Conservation (phyloP, 2,888 invertebrate species). For the Acleris cristana region DNA sequence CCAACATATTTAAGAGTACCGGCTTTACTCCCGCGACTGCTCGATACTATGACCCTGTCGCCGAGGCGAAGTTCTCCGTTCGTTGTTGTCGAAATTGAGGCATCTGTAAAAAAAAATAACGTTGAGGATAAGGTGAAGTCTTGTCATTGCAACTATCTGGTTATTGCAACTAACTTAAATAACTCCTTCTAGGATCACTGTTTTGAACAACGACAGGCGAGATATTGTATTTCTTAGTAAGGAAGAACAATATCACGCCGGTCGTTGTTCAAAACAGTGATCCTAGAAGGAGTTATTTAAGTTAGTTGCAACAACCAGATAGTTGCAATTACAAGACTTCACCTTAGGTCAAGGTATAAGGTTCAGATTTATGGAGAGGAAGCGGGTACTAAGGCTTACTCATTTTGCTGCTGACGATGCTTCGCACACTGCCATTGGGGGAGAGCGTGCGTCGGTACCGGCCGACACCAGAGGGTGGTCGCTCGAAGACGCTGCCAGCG, state of each 20-base stretch:
- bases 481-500: constrained; percentile 76
- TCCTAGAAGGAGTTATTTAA: no score
- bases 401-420: constrained; percentile 82
- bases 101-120: constrained; percentile 56
- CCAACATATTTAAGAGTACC: constrained; percentile 95
- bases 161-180: no score
- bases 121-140: no score
- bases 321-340: no score
- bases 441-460: constrained; percentile 72
- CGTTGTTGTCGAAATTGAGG: constrained; percentile 75
- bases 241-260: no score
- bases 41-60: constrained; percentile 95
- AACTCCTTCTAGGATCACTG: no score
- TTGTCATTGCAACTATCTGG: no score
- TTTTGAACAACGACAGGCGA: no score
- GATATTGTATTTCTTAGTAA: no score
- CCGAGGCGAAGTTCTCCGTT: constrained; percentile 90
- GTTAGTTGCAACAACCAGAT: no score
- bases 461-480: constrained; percentile 75
- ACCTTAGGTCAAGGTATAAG: not conserved
- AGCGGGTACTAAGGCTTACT: constrained; percentile 60
- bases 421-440: constrained; percentile 79
- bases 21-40: constrained; percentile 93
- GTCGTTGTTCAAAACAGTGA: no score
- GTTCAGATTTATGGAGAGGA: not conserved